A percentile compares a stretch with the other conserved stretches of the same genome.
Evolutionary conservation across 2,113 vertebrate species (phyloP).

Genomic region (Leiothrix lutea): DNA sequence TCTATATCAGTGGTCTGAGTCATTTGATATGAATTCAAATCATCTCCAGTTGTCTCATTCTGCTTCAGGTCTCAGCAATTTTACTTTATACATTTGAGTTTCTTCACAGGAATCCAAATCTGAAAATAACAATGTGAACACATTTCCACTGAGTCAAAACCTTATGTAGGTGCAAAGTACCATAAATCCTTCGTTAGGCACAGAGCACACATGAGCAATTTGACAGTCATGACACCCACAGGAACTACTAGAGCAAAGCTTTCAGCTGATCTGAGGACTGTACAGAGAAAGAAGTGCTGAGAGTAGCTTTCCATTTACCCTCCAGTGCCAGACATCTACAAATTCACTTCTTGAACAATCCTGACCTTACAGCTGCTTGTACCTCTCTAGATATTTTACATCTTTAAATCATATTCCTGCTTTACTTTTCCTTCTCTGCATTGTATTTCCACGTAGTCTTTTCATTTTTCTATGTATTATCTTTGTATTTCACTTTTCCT

Average conservation of each 20-base stretch:
- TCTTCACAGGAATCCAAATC: not conserved
- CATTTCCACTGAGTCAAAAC: not conserved
- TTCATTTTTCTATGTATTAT: not conserved
- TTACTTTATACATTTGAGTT: not conserved
- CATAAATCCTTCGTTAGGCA: not conserved
- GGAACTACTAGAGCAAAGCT: not conserved
- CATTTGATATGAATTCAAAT: not conserved
- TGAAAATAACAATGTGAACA: not conserved
- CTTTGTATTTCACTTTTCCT: not conserved
- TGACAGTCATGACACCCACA: not conserved
- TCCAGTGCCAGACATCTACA: not conserved
- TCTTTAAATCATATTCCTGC: not conserved
- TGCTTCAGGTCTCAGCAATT: not conserved
- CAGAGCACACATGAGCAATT: not conserved
- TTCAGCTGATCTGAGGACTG: not conserved
- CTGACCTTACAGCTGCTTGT: not conserved
- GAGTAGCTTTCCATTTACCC: not conserved
- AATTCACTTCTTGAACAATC: not conserved
- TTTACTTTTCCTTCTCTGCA: not conserved
- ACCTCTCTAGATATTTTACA: not conserved
- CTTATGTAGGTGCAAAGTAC: not conserved
- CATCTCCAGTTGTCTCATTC: not conserved
- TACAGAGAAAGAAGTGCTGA: not conserved
- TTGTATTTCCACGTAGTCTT: not conserved
- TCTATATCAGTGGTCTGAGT: not conserved